phyloP scores from a whole-genome alignment of 2,888 invertebrate genomes.

The Crossocerus cetratus region DNA sequence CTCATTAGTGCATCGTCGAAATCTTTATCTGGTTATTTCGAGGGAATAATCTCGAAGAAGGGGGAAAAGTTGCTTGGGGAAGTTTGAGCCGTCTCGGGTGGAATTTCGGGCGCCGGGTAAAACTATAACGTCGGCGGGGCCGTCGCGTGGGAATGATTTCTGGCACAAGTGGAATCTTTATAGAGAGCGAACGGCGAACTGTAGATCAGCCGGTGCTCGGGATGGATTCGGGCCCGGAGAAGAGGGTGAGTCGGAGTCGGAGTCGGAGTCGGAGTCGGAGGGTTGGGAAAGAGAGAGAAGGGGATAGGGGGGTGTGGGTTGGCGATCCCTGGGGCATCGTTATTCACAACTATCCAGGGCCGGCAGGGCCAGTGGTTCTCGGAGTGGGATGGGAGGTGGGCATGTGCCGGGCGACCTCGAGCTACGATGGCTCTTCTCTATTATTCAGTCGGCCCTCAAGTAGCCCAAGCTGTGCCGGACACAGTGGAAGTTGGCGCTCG shows the following conservation, averaged over 20 bases:
- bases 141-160: slow-evolving; percentile 18
- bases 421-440: slow-evolving; percentile 52
- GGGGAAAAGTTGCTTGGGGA: no score
- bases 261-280: slow-evolving; percentile 32
- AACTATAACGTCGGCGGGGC: no score
- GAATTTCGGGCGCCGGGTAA: no score
- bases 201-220: slow-evolving; percentile 1
- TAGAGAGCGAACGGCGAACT: slow-evolving; percentile 35
- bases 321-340: slow-evolving; percentile 64
- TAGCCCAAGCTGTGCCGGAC: slow-evolving; percentile 31
- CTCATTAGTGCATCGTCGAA: no score
- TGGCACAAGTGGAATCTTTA: slow-evolving; percentile 4
- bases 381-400: slow-evolving; percentile 45
- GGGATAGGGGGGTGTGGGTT: no score
- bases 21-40: no score
- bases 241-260: slow-evolving; percentile 30
- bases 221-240: neutral
- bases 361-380: slow-evolving; percentile 40
- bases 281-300: slow-evolving; percentile 50
- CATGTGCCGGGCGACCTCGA: slow-evolving; percentile 34
- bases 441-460: slow-evolving; percentile 59
- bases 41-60: no score
- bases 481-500: slow-evolving; percentile 4
- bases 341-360: slow-evolving; percentile 66
- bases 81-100: no score